phyloP scores from a whole-genome alignment of 2,797 vertebrate species.

The Halcyon chelicuti region DNA sequence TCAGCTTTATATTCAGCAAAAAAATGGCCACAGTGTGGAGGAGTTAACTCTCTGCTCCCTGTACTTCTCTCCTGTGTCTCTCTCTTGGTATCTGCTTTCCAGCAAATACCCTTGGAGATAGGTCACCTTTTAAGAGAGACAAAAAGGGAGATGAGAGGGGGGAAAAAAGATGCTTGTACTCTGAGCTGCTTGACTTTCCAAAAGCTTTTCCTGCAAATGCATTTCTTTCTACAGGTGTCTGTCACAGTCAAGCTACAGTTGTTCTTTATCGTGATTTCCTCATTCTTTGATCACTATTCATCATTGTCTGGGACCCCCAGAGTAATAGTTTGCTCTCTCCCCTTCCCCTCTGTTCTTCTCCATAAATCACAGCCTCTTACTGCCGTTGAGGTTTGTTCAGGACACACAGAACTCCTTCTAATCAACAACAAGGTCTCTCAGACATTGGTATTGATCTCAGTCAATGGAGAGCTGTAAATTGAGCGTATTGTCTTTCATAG shows the following conservation, averaged over 20 bases:
- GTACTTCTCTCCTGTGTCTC: not conserved
- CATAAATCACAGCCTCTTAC: not conserved
- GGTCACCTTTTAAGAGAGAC: not conserved
- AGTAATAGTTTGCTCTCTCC: not conserved
- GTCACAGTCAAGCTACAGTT: not conserved
- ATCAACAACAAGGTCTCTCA: not conserved
- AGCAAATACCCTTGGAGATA: not conserved
- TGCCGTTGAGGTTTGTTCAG: not conserved
- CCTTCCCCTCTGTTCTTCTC: not conserved
- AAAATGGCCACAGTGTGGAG: not conserved
- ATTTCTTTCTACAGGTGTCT: not conserved
- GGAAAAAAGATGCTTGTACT: not conserved
- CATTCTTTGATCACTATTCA: not conserved
- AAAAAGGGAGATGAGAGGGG: not conserved
- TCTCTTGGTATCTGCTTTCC: not conserved
- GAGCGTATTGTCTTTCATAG: not conserved
- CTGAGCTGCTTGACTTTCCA: not conserved
- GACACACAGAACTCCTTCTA: not conserved
- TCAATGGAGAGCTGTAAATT: not conserved
- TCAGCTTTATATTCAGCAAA: not conserved
- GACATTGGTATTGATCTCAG: not conserved
- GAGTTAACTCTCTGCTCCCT: not conserved
- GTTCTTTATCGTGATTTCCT: not conserved
- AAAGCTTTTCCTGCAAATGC: not conserved
- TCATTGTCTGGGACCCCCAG: not conserved